Evolutionary conservation across 2,797 vertebrate genomes (phyloP).

Genomic region (Arctocebus calabarensis): DNA sequence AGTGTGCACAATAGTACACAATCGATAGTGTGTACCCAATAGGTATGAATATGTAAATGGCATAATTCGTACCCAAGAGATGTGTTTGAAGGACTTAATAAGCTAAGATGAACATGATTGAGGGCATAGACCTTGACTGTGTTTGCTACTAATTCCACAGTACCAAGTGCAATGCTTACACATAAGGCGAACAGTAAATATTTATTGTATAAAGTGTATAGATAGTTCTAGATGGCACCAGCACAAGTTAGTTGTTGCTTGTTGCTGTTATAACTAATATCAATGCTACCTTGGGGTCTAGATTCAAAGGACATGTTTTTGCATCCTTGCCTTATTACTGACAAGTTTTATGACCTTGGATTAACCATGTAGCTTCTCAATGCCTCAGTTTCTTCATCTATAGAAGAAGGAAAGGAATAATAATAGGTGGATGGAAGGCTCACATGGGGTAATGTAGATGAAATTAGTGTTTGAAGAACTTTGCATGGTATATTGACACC

Average conservation of each 20-base stretch:
- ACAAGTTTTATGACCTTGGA: neutral
- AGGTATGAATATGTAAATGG: neutral
- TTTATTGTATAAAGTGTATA: neutral
- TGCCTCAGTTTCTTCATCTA: neutral
- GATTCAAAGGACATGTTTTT: neutral
- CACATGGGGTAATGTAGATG: neutral
- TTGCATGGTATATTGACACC: neutral
- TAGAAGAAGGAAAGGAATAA: neutral
- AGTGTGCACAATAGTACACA: too few species aligned
- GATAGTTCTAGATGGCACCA: neutral
- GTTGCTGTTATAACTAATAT: neutral
- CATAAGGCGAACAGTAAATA: neutral
- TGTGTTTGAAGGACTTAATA: neutral
- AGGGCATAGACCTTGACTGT: neutral
- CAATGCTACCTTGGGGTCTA: neutral
- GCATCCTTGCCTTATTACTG: neutral
- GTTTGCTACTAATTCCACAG: neutral
- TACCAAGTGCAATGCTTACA: neutral
- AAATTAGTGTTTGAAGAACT: neutral
- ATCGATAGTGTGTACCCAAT: too few species aligned
- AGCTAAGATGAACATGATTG: neutral
- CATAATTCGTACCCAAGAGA: neutral
- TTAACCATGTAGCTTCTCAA: neutral
- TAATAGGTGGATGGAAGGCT: neutral
- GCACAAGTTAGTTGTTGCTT: neutral